Evolutionary conservation across 30 jellyfish, hydroid and myxozoan species (phyloP).

Genomic region (Pseudorhiza aurosa): DNA sequence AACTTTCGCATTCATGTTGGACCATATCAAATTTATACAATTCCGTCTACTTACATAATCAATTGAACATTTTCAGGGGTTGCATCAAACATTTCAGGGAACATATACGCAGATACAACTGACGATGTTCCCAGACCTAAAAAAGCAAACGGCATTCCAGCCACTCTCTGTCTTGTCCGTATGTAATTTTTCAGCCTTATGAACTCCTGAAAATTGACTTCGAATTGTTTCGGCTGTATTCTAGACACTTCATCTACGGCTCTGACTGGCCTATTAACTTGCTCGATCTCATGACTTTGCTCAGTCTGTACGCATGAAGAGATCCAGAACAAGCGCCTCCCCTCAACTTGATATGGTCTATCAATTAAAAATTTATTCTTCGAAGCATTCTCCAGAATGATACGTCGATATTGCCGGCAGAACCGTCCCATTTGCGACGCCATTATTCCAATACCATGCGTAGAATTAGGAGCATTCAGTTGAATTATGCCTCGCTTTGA

Average conservation of each 20-base stretch:
- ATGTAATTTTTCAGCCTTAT: conserved; percentile 69
- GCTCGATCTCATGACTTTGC: no score
- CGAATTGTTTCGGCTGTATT: conserved; percentile 47
- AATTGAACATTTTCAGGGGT: conserved; percentile 96
- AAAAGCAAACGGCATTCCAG: conserved; percentile 95
- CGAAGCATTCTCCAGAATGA: no score
- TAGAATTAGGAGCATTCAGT: not conserved
- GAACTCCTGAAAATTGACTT: conserved; percentile 78
- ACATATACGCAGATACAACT: conserved; percentile 92
- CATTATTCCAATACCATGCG: conserved; percentile 7
- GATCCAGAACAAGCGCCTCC: no score
- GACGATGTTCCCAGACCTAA: conserved; percentile 86
- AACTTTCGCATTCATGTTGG: no score
- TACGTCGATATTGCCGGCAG: not conserved
- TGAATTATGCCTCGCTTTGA: conserved; percentile 10
- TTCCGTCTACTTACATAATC: conserved; percentile 66
- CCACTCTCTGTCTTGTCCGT: conserved; percentile 80
- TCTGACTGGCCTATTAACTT: not conserved
- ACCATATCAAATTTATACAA: no score
- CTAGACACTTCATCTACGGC: conserved; percentile 23
- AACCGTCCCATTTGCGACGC: conserved; percentile 14
- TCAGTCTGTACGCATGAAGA: no score
- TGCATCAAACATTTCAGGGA: conserved; percentile 99
- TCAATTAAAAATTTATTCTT: no score
- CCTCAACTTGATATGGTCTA: no score